Conservation (phyloP, 2,888 invertebrate species). For the Bellardia bayeri region DNA sequence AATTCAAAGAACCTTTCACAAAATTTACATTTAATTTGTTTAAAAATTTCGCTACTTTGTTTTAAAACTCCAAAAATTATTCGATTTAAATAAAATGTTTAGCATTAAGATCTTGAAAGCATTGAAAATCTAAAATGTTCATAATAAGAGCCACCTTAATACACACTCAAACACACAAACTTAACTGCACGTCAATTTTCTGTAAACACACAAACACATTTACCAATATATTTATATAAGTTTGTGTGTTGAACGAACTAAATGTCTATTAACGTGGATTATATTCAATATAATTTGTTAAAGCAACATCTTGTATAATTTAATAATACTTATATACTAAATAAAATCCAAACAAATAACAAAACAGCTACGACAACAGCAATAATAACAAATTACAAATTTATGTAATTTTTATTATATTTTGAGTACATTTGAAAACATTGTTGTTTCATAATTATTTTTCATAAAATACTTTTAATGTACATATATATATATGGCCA, state of each 20-base stretch:
- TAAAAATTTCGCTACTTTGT: too few relatives aligned
- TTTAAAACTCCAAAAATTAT: too few relatives aligned
- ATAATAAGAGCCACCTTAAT: not conserved
- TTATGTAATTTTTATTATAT: not conserved
- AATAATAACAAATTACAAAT: not conserved
- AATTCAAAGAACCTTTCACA: too few relatives aligned
- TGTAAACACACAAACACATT: too few relatives aligned
- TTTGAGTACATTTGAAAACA: not conserved
- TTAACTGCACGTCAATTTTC: too few relatives aligned
- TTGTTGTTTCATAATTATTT: not conserved
- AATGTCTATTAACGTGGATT: conserved; percentile 46
- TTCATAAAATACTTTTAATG: not conserved
- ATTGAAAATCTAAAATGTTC: too few relatives aligned
- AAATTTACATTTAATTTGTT: too few relatives aligned
- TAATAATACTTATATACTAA: conserved; percentile 18
- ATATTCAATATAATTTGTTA: conserved; percentile 34
- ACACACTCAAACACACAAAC: not conserved
- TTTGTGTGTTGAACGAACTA: conserved; percentile 26
- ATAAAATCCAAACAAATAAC: conserved; percentile 1
- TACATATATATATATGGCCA: too few relatives aligned
- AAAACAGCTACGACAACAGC: not conserved
- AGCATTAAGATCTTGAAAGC: too few relatives aligned
- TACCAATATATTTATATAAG: too few relatives aligned
- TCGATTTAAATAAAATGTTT: too few relatives aligned
- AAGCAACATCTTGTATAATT: conserved; percentile 36